phyloP scores from a whole-genome alignment of 2,888 invertebrate species.

The Byasa hedistus region DNA sequence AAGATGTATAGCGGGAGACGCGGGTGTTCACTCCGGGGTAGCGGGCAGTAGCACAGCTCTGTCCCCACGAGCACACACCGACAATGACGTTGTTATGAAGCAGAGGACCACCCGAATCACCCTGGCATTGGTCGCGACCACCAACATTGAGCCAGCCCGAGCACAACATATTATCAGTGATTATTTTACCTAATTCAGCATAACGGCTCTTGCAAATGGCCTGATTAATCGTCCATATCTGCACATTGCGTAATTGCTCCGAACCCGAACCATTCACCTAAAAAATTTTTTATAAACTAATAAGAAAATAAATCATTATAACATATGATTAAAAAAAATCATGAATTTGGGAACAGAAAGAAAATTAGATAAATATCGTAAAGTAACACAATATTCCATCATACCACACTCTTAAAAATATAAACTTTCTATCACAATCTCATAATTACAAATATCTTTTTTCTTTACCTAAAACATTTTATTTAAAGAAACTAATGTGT shows the following conservation, averaged over 20 bases:
- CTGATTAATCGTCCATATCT: conserved; percentile 47
- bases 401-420: too few species aligned
- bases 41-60: conserved; percentile 38
- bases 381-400: too few species aligned
- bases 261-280: conserved; percentile 39
- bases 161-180: conserved; percentile 50
- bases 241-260: conserved; percentile 46
- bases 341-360: too few species aligned
- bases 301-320: background rate
- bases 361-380: too few species aligned
- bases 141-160: conserved; percentile 48
- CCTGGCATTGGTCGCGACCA: conserved; percentile 48
- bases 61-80: conserved; percentile 47
- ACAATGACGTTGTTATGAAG: conserved; percentile 44
- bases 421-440: too few species aligned
- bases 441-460: too few species aligned
- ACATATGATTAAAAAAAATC: too few species aligned
- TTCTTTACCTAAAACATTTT: too few species aligned
- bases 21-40: conserved; percentile 48
- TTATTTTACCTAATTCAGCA: conserved; percentile 21
- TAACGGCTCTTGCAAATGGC: conserved; percentile 42
- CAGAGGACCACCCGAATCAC: conserved; percentile 49
- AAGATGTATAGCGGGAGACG: conserved; percentile 41
- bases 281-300: conserved; percentile 30
- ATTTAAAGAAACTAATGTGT: too few species aligned